A percentile compares a stretch with the other conserved stretches of the same genome.
Conservation (phyloP, 2,888 invertebrate genomes). For the Allygus modestus region DNA sequence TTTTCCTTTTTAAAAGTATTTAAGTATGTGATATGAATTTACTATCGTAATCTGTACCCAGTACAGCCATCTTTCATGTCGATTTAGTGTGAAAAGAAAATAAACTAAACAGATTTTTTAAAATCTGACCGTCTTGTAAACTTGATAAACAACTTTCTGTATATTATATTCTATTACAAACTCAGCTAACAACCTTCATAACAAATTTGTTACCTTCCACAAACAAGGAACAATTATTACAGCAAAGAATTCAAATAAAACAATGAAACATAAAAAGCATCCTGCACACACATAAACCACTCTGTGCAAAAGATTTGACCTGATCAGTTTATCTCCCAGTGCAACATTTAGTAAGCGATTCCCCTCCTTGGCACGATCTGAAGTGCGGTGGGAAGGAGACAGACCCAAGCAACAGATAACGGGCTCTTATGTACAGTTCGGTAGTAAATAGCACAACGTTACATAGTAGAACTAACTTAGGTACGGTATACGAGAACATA, state of each 20-base stretch:
- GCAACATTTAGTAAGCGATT: constrained; percentile 36
- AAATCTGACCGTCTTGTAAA: too few species aligned
- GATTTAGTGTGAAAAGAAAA: too few species aligned
- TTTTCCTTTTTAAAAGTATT: too few species aligned
- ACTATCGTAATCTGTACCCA: too few species aligned
- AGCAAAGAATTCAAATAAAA: constrained; percentile 23
- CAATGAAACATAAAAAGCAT: constrained; percentile 12
- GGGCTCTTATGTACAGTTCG: constrained; percentile 9
- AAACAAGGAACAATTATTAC: neutral
- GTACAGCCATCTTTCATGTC: too few species aligned
- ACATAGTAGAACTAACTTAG: neutral
- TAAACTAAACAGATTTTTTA: too few species aligned
- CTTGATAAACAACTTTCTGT: too few species aligned
- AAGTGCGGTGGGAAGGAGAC: constrained; percentile 74
- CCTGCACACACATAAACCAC: constrained; percentile 43
- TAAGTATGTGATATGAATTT: too few species aligned
- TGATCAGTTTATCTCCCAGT: constrained; percentile 25
- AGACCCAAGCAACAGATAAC: constrained; percentile 60
- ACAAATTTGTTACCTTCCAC: too few species aligned
- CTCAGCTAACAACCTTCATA: too few species aligned
- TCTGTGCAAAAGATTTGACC: constrained; percentile 14
- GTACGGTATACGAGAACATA: neutral
- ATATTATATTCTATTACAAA: too few species aligned
- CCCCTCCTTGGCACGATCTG: constrained; percentile 76
- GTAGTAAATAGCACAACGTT: neutral